A percentile compares a stretch with the other conserved stretches of the same genome.
These are phyloP conservation scores for Buathra laborator DNA, from an alignment of 2,888 invertebrate species.

Conservation along the genomic window DNA sequence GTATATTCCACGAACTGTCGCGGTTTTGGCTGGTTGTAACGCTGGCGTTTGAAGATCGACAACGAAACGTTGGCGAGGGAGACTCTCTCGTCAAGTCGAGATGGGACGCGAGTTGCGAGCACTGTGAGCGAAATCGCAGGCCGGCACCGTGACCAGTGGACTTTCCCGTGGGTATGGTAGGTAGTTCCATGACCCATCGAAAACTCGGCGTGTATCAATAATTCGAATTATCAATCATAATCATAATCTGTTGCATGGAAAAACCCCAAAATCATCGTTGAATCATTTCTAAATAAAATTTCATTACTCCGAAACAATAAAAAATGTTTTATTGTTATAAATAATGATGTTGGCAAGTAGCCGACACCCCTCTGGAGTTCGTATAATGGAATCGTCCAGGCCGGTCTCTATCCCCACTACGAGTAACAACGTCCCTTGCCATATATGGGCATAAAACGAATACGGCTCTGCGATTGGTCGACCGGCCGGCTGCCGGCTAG, in stretches of 20 bases:
- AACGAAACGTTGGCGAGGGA: conserved; percentile 66
- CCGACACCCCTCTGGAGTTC: conserved; percentile 71
- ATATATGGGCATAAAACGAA: conserved; percentile 94
- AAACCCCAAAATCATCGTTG: background rate
- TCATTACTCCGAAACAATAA: background rate
- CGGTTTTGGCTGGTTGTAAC: conserved; percentile 18
- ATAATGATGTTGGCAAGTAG: conserved; percentile 20
- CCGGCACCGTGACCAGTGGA: conserved; percentile 78
- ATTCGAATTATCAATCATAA: background rate
- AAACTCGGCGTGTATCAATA: background rate
- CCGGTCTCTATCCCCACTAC: conserved; percentile 86
- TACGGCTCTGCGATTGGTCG: conserved; percentile 89
- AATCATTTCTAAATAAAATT: background rate
- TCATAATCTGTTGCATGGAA: background rate
- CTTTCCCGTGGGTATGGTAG: conserved; percentile 75
- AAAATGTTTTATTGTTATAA: conserved; percentile 34
- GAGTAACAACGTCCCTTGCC: conserved; percentile 89
- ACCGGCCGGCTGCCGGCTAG: conserved; percentile 86
- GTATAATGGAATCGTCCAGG: conserved; percentile 81
- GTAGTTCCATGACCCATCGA: conserved; percentile 36
- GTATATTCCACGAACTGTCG: conserved; percentile 45
- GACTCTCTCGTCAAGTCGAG: conserved; percentile 66
- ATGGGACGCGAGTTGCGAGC: conserved; percentile 80
- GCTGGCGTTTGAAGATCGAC: conserved; percentile 50
- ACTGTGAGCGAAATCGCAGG: conserved; percentile 80